phyloP scores from a whole-genome alignment of 2,888 invertebrate species.

The Conchocele bisecta region DNA sequence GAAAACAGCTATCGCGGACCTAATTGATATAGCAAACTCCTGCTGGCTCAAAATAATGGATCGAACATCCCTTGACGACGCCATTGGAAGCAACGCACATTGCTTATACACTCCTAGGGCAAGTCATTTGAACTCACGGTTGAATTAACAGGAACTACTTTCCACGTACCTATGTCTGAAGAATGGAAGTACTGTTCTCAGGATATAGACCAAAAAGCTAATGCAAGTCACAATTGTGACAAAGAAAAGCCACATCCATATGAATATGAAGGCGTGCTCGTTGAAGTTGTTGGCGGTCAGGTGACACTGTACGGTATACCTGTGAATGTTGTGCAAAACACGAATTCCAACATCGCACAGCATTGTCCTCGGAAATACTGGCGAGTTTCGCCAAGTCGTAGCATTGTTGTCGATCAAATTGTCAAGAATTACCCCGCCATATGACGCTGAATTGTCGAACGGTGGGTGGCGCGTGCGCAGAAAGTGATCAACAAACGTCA shows the following conservation, averaged over 20 bases:
- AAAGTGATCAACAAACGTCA: constrained; percentile 28
- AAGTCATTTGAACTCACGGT: too few relatives aligned
- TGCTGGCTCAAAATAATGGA: too few relatives aligned
- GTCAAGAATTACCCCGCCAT: constrained; percentile 41
- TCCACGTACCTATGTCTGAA: constrained; percentile 48
- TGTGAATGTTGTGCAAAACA: constrained; percentile 10
- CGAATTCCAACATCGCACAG: constrained; percentile 31
- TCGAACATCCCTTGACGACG: too few relatives aligned
- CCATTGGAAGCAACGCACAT: too few relatives aligned
- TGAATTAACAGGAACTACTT: too few relatives aligned
- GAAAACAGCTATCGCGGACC: too few relatives aligned
- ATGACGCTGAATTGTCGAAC: constrained; percentile 43
- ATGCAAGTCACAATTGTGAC: constrained; percentile 41
- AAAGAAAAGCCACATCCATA: constrained; percentile 55
- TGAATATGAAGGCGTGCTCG: constrained; percentile 40
- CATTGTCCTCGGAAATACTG: constrained; percentile 29
- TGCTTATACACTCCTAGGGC: too few relatives aligned
- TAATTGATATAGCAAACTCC: too few relatives aligned
- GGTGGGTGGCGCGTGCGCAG: constrained; percentile 29
- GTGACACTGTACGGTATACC: constrained; percentile 30
- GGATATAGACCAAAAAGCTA: constrained; percentile 36
- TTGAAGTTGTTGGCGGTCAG: constrained; percentile 38
- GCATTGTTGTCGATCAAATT: constrained; percentile 39
- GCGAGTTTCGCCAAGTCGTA: constrained; percentile 21
- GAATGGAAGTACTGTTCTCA: constrained; percentile 33